Base-by-base conservation (phyloP, 2,888 invertebrate species). In the Clivina fossor region DNA sequence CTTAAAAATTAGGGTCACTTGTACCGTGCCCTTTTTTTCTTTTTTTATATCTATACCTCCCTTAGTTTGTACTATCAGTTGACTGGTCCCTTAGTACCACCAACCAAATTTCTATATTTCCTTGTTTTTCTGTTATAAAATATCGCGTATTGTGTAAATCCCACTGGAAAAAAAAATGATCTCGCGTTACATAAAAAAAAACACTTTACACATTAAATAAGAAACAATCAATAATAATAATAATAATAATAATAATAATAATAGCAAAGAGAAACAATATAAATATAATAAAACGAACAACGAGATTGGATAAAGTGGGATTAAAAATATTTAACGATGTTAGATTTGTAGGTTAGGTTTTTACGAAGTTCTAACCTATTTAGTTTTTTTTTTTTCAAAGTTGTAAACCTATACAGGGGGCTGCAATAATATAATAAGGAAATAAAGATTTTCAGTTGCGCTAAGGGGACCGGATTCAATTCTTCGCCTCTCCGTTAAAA, bases 1-100 rank as follows among this genome's bases (percentile, higher is more conserved):
- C n/a, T n/a, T n/a, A n/a, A n/a, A n/a, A 44, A 59, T 60, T 58
- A 47, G 50, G 56, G 61, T 58, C 62, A 65, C 63, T 65, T 62
- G n/a, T 64, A 62, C 41, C 56, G 62, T 59, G 47, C 46, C 61
- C 59, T 61, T 40, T n/a, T n/a, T n/a, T n/a, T n/a, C n/a, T n/a
- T n/a, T n/a, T n/a, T n/a, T n/a, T n/a, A 19, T 58, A 68, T 69
- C 69, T 73, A 72, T 71, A 72, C 72, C 72, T 73, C 71, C 71
- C 71, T 69, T 47, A 72, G 70, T 74, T 74, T 74, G 74, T 74
- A 74, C 74, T 74, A 73, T 74, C 68, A 68, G 68, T 66, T 70
- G 69, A 66, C 66, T 66, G 66, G 65, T 65, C 57, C 33, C 16
- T 13, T 16, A 16, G 33, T 11, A n/a, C 11, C 13, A 33, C 33